A percentile compares a stretch with the other conserved stretches of the same genome.
phyloP scores from a whole-genome alignment of 2,888 invertebrate species.

The Pegoplata infirma region DNA sequence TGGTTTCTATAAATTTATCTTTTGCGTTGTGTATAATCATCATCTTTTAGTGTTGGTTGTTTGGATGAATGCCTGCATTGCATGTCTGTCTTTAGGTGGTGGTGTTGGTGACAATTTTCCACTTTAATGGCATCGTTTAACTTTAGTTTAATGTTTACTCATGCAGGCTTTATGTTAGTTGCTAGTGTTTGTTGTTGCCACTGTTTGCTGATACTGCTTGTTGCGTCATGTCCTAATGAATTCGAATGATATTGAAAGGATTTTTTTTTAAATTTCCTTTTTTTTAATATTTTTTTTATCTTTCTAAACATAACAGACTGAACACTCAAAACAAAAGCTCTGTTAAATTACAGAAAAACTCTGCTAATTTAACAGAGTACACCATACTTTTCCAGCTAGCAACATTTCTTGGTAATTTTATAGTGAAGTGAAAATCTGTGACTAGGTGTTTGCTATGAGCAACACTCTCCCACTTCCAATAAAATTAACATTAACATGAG shows the following conservation, averaged over 20 bases:
- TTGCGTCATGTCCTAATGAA: neutral
- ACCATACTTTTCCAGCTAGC: no score
- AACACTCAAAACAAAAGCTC: no score
- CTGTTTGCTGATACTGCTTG: neutral
- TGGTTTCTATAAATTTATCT: slow-evolving; percentile 52
- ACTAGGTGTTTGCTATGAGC: no score
- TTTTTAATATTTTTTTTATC: neutral
- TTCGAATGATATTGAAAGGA: neutral
- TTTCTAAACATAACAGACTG: neutral
- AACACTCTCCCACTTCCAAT: no score
- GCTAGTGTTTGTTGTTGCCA: neutral
- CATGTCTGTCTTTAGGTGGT: no score
- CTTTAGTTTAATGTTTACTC: slow-evolving; percentile 24
- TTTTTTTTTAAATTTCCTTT: neutral
- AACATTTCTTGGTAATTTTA: no score
- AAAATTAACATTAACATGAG: no score
- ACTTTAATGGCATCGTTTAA: slow-evolving; percentile 34
- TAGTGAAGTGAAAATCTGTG: no score
- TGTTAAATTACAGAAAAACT: no score
- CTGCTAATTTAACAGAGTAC: no score
- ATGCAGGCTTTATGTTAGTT: slow-evolving; percentile 28
- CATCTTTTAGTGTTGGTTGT: slow-evolving; percentile 28
- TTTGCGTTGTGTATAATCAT: slow-evolving; percentile 45
- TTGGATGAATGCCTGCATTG: neutral
- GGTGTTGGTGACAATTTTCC: slow-evolving; percentile 38